phyloP scores from a whole-genome alignment of 2,797 vertebrate genomes.

The Xenopus petersii region DNA sequence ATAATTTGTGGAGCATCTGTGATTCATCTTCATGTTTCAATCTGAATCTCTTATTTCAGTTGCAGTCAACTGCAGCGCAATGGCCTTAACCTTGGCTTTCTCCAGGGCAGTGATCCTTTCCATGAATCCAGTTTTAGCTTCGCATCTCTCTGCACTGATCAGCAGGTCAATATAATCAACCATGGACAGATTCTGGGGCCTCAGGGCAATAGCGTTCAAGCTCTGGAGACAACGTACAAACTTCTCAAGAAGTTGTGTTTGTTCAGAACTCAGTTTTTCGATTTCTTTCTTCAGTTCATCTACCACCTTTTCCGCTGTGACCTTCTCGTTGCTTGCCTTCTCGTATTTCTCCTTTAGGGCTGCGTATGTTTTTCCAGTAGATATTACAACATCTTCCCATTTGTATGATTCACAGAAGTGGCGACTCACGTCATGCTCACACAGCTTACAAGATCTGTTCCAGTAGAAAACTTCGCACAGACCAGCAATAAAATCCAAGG shows the following conservation, averaged over 20 bases:
- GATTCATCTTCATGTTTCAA: too few relatives aligned
- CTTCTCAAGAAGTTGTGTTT: background rate
- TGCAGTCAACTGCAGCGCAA: constrained; percentile 53
- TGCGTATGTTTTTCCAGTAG: constrained; percentile 26
- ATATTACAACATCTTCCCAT: constrained; percentile 17
- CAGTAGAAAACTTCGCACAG: background rate
- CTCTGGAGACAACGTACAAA: constrained; percentile 25
- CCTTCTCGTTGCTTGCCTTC: background rate
- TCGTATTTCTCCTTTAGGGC: constrained; percentile 50
- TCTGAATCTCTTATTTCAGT: constrained; percentile 4
- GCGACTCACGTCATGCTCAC: constrained; percentile 6
- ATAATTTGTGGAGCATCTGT: too few relatives aligned
- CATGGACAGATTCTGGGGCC: background rate
- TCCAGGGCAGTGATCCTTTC: background rate
- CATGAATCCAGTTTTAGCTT: background rate
- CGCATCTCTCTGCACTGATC: background rate
- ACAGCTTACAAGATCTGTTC: background rate
- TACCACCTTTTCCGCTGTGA: background rate
- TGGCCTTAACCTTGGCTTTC: background rate
- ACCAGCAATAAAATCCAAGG: background rate
- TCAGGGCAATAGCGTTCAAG: constrained; percentile 30
- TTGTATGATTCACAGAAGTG: constrained; percentile 46
- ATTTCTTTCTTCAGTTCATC: background rate
- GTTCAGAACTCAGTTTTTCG: background rate
- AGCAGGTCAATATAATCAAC: background rate